Evolutionary conservation across 2,888 invertebrate genomes (phyloP), one percentile per base, ranked within the genome.

Genomic region (Leptinotarsa tumamoca): DNA sequence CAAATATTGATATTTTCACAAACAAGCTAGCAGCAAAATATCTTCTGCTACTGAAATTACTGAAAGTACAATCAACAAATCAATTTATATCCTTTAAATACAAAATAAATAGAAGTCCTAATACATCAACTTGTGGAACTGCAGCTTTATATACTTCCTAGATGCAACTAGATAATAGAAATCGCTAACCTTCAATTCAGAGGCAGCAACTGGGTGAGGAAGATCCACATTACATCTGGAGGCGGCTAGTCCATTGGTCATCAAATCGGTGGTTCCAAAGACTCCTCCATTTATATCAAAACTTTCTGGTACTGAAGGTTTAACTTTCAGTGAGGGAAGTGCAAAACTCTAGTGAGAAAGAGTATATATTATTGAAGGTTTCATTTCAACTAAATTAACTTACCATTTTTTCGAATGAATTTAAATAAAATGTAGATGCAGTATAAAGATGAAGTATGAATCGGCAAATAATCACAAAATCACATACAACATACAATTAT

Each of bases 181-280:
- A 75, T 51, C 51, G 89, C 91, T 90, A 90, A 95, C 95, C 87
- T 92, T 92, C 84, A 87, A 89, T 87, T 94, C 94, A 3, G 94
- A 92, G 27, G 87, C 85, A 87, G 94, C 92, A 73, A 95, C 84
- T 0, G 94, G 94, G 89, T 95, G 95, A 68, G 90, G 85, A 67
- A 87, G 85, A 77, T 91, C 91, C 71, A 92, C 83, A 80, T 89
- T 90, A 49, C 90, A 87, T 83, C 89, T 91, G 1, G 90, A 89
- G 4, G 90, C 89, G 68, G 89, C 87, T 58, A 93, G 86, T 2
- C 94, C 93, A 76, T 88, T 89, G 43, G 91, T 89, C 88, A 95
- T 91, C 0, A 92, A 90, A 84, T 92, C 91, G 13, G 93, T 92
- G 13, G 94, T 89, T 68, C 93, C 94, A 86, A 92, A 94, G 27